Evolutionary conservation across 30 jellyfish, hydroid and myxozoan species (phyloP), one percentile per base, ranked within the genome.

Genomic region (Cassiopea andromeda): DNA sequence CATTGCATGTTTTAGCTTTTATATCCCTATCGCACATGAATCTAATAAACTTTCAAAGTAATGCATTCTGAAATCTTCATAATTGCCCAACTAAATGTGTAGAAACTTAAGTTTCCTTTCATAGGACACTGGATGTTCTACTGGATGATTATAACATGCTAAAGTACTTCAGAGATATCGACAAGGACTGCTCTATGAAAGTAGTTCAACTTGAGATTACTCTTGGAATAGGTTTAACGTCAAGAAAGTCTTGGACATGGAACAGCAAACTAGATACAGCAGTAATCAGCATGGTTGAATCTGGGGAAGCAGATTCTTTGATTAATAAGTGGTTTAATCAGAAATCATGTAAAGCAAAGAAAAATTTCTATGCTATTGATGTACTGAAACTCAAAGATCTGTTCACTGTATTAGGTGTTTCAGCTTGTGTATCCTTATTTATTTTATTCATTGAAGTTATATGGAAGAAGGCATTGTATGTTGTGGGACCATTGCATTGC

Each of bases 191-290:
- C 75, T 2, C 81, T 16, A 13, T 82, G 45, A 72, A 78, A 16
- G 75, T 80, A 4, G 58, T 88, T 44, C 84, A 81, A 14, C 79
- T 76, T 1, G 57, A 49, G 17, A 61, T 75, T 50, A 87, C 19
- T 8, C 67, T 75, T 17, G 84, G 91, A 8, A 44, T 88, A 0
- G 89, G 86, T 46, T 18, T 88, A 9, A 57, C 69, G 50, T 78
- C 81, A 66, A 50, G 27, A 19, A 88, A 88, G 71, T 38, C 77
- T 14, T 88, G 85, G 43, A 69, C 91, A 2, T 88, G 96, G 96
- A 79, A 80, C 46, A 44, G 71, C 2, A 60, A 86, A 46, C 44
- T 81, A 16, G 81, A 73, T 44, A 7, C 16, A 0, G 96, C 87
- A 1, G 85, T 71, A 1, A 76, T 74, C 2, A 79, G 69, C 47